Percentiles rank a stretch among this genome's conserved stretches.
Evolutionary conservation across 2,888 invertebrate species (phyloP).

Genomic region (Rhagophthalmus giganteus): DNA sequence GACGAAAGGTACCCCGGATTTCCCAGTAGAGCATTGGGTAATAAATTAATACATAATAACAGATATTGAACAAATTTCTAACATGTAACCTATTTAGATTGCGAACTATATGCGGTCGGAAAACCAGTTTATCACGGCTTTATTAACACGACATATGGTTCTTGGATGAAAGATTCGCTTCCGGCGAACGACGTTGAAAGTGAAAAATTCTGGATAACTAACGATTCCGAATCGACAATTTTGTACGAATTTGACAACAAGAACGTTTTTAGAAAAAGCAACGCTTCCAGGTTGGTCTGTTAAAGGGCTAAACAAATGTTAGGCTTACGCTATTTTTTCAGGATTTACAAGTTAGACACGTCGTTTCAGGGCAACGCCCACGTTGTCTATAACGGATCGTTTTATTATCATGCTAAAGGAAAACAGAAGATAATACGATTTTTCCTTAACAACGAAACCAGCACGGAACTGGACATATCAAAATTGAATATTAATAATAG

Average conservation of each 20-base stretch:
- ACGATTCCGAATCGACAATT: constrained; percentile 70
- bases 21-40: constrained; percentile 59
- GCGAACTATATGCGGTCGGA: constrained; percentile 87
- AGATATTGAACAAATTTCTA: constrained; percentile 1
- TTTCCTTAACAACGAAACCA: too few species aligned
- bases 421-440: constrained; percentile 64
- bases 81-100: constrained; percentile 59
- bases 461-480: constrained; percentile 54
- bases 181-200: constrained; percentile 58
- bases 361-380: constrained; percentile 86
- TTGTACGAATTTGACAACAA: constrained; percentile 80
- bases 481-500: constrained; percentile 58
- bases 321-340: too few species aligned
- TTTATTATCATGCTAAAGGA: constrained; percentile 81
- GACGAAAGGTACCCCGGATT: constrained; percentile 63
- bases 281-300: constrained; percentile 61
- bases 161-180: constrained; percentile 82
- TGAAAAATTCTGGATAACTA: constrained; percentile 84
- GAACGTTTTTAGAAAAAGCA: constrained; percentile 65
- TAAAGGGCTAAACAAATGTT: too few species aligned
- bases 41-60: too few species aligned
- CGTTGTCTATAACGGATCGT: constrained; percentile 91
- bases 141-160: constrained; percentile 76
- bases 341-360: constrained; percentile 48
- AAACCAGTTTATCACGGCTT: constrained; percentile 88